Evolutionary conservation across 2,797 vertebrate genomes (phyloP), one percentile per base, ranked within the genome.

Genomic region (Hipposideros larvatus): DNA sequence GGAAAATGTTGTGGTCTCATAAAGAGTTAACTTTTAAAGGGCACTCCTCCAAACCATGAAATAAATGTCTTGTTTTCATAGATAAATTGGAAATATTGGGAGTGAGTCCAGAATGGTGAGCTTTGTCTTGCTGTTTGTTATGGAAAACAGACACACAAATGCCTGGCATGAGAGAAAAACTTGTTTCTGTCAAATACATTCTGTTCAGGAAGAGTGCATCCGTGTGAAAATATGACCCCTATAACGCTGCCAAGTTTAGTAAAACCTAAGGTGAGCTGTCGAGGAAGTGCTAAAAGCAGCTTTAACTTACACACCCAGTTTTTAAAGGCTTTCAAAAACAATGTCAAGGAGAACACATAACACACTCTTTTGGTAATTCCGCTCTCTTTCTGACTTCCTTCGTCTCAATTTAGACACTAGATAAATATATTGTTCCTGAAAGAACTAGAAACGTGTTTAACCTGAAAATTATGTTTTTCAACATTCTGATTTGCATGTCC

Each of bases 231-330:
- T 93, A 96, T 89, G 65, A 94, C 74, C 59, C 28, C 11, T 79
- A 94, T 71, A 96, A 78, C 24, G 34, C 2, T 94, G 95, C 84
- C 74, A 97, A 93, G 80, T 92, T 86, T 88, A 88, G 53, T 61
- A 37, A 95, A 75, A 74, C 97, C 61, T 90, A 88, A 95, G 57
- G 65, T 94, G 68, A 94, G 87, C 59, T 85, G 59, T 91, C 0
- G 2, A 95, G 83, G 57, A 97, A 96, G 73, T 96, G 63, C 86
- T 97, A 97, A 95, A 79, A 96, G 66, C 82, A 41, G 51, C 92
- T 94, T 89, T 94, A 91, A 43, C n/a, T 88, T 96, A 92, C 41
- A 96, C 51, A 93, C 5, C 41, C 70, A 82, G 78, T 94, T 91
- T 96, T 71, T 88, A 74, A 87, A 94, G 71, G 41, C 71, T 95